Evolutionary conservation across 2,113 vertebrate species (phyloP), one percentile per base, ranked within the genome.

Genomic region (Megaceryle maxima): DNA sequence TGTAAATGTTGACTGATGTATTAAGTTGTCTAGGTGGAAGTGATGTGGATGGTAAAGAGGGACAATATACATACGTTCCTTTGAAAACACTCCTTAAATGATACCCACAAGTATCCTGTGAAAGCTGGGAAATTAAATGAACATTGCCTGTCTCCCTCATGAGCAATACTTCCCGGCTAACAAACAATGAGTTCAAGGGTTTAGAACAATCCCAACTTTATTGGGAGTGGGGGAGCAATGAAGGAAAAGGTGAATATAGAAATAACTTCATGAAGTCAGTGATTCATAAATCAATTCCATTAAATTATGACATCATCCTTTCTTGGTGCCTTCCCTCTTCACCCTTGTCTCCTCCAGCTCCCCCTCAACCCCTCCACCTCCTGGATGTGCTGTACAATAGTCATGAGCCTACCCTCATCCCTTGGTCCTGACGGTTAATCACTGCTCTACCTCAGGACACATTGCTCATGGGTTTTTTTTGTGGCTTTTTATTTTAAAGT

Each of bases 111-210:
- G 70, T 80, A 89, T 85, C 93, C 63, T 92, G 95, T 91, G 96
- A 95, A 90, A 90, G 74, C 84, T 87, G 78, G 55, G 93, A 95
- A 94, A 91, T 89, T 94, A 96, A 91, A 85, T 76, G 53, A 94
- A 56, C 75, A 78, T 91, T 93, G 87, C 94, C 83, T 92, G 69
- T 91, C 74, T 96, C 84, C 62, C 89, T 94, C 81, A 87, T 97
- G 94, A 97, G 91, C 82, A 97, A 96, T 95, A 95, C 93, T 97
- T 96, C 62, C 95, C 57, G 55, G 76, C 70, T 70, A 92, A 73
- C 89, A 96, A 97, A 96, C 95, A 97, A 96, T 94, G 93, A 77
- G 44, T 89, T 94, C 93, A 94, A 76, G 91, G 74, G 35, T 79
- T 96, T 95, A 92, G 44, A 95, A 89, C 31, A 91, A 83, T 92